Evolutionary conservation across 2,113 vertebrate genomes (phyloP).

Genomic region (Lagenorhynchus albirostris): DNA sequence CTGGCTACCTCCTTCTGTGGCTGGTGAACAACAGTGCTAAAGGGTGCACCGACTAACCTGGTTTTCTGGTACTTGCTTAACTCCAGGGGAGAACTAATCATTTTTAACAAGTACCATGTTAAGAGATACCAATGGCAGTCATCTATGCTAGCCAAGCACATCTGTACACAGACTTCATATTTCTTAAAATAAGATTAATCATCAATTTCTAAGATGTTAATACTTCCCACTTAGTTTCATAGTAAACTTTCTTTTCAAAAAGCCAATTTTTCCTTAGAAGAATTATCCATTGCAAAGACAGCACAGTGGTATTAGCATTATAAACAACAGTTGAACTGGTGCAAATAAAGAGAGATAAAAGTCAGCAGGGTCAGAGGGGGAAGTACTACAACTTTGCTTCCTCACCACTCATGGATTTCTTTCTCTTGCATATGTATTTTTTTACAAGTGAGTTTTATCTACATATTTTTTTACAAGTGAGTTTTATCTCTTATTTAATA

Average conservation of each 20-base stretch:
- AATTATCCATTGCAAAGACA: neutral
- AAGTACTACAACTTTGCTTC: neutral
- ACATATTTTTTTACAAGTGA: neutral
- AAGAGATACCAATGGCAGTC: neutral
- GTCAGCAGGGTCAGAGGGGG: neutral
- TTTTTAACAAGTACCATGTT: neutral
- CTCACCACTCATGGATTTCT: neutral
- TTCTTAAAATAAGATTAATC: neutral
- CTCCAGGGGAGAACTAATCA: neutral
- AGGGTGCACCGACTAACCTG: rapidly evolving
- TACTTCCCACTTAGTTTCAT: neutral
- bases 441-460: neutral
- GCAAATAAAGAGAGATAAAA: neutral
- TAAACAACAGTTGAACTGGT: neutral
- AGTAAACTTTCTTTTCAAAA: neutral
- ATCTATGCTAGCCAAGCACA: neutral
- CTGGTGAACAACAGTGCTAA: neutral
- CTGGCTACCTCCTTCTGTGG: neutral
- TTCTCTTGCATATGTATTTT: neutral
- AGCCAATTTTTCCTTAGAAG: neutral
- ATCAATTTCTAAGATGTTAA: neutral
- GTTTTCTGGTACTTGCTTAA: neutral
- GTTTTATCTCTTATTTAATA: neutral
- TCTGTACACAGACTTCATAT: neutral
- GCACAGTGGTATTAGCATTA: neutral